Evolutionary conservation across 2,113 vertebrate species (phyloP).

Genomic region (Clarias gariepinus): DNA sequence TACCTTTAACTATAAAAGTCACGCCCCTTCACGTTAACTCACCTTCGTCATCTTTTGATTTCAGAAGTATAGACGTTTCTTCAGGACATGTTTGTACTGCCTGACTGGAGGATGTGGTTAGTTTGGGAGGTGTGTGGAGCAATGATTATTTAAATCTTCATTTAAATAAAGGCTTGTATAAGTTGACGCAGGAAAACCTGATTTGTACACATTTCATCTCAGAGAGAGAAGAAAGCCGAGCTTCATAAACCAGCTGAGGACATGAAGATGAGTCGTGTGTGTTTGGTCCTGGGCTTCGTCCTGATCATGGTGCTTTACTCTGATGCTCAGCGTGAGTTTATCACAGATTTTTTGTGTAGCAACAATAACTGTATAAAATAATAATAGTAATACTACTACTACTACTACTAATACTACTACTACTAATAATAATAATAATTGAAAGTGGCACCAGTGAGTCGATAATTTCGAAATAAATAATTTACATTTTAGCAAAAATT

Average conservation of each 20-base stretch:
- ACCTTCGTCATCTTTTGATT: too few relatives aligned
- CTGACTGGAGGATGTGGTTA: too few relatives aligned
- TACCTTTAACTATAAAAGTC: too few relatives aligned
- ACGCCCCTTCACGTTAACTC: too few relatives aligned
- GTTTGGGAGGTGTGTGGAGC: background rate
- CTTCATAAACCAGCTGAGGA: background rate
- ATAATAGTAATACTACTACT: too few relatives aligned
- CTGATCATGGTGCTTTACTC: background rate
- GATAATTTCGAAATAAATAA: too few relatives aligned
- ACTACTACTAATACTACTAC: too few relatives aligned
- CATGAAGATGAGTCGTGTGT: background rate
- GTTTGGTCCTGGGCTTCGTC: slow-evolving; percentile 6
- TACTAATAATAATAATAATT: too few relatives aligned
- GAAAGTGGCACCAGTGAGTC: too few relatives aligned
- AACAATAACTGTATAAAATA: background rate
- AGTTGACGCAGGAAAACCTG: background rate
- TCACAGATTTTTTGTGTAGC: background rate
- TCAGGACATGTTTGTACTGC: too few relatives aligned
- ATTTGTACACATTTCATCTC: background rate
- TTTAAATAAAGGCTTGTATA: background rate
- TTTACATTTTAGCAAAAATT: too few relatives aligned
- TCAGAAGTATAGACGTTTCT: too few relatives aligned
- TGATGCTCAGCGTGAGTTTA: background rate
- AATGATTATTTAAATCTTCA: background rate
- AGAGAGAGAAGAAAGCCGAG: background rate